phyloP scores from a whole-genome alignment of 2,113 vertebrate species.

The Strix aluco region DNA sequence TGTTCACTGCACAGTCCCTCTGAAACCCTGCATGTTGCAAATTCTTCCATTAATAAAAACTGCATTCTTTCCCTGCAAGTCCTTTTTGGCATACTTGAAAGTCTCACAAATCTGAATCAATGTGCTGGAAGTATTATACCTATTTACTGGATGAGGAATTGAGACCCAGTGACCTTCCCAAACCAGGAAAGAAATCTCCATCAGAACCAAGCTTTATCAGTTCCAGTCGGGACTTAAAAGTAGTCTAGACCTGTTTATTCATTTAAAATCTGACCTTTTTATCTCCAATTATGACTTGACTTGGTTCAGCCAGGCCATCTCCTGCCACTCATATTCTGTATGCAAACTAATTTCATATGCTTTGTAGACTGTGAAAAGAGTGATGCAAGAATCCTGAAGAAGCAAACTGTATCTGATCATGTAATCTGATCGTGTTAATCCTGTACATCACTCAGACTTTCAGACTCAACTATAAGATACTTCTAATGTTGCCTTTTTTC shows the following conservation, averaged over 20 bases:
- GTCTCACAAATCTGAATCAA: not conserved
- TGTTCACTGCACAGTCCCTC: not conserved
- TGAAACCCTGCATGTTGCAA: not conserved
- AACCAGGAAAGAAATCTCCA: not conserved
- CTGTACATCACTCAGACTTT: not conserved
- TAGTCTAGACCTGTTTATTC: not conserved
- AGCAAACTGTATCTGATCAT: not conserved
- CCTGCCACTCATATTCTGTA: not conserved
- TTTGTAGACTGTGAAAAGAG: not conserved
- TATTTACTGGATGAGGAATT: not conserved
- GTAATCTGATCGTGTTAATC: constrained; percentile 3
- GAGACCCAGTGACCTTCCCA: not conserved
- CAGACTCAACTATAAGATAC: not conserved
- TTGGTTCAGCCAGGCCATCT: not conserved
- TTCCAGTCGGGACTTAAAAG: not conserved
- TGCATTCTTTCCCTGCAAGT: not conserved
- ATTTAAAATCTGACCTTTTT: not conserved
- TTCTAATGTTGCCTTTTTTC: not conserved
- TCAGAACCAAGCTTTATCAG: not conserved
- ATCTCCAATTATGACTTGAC: not conserved
- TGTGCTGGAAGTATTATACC: not conserved
- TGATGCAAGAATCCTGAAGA: not conserved
- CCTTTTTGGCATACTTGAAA: not conserved
- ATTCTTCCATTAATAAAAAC: constrained; percentile 20
- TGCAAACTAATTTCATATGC: not conserved